Evolutionary conservation across 1,140 invertebrate species (phyloP).

Genomic region (Polypedilum vanderplanki): DNA sequence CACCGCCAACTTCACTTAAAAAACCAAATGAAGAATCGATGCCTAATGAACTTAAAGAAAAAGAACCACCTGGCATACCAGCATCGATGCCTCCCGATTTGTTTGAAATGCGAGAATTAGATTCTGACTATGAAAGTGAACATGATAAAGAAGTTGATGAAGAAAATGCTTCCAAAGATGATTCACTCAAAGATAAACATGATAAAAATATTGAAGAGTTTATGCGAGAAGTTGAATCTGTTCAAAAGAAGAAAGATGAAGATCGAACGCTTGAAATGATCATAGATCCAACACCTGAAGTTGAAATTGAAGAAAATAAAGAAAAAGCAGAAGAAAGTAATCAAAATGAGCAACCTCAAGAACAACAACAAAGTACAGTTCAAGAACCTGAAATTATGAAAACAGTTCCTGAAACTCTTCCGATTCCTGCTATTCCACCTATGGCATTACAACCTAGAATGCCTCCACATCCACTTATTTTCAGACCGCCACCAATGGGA

Average conservation of each 20-base stretch:
- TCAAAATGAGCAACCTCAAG: slow-evolving; percentile 32
- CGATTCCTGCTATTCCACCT: slow-evolving; percentile 36
- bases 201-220: slow-evolving; percentile 82
- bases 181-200: slow-evolving; percentile 34
- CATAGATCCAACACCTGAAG: slow-evolving; percentile 36
- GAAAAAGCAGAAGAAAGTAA: slow-evolving; percentile 8
- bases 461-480: slow-evolving; percentile 45
- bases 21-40: slow-evolving; percentile 30
- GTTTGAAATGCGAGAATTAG: slow-evolving; percentile 48
- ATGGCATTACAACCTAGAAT: slow-evolving; percentile 32
- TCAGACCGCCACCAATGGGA: slow-evolving; percentile 56
- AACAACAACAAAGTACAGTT: slow-evolving; percentile 34
- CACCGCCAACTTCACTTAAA: slow-evolving; percentile 45
- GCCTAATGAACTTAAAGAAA: slow-evolving; percentile 35
- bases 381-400: slow-evolving; percentile 35
- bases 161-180: slow-evolving; percentile 34
- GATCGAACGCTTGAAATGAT: slow-evolving; percentile 41
- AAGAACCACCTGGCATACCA: slow-evolving; percentile 80
- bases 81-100: slow-evolving; percentile 72
- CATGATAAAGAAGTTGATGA: slow-evolving; percentile 49
- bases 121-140: slow-evolving; percentile 46
- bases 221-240: slow-evolving; percentile 85
- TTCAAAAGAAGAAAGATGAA: slow-evolving; percentile 64
- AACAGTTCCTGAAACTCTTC: slow-evolving; percentile 8
- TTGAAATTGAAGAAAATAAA: slow-evolving; percentile 34